Percentiles rank a stretch among this genome's conserved stretches.
These are phyloP conservation scores for Venustaconcha ellipsiformis DNA, from an alignment of 1,140 invertebrate genomes.

Conservation along the genomic window DNA sequence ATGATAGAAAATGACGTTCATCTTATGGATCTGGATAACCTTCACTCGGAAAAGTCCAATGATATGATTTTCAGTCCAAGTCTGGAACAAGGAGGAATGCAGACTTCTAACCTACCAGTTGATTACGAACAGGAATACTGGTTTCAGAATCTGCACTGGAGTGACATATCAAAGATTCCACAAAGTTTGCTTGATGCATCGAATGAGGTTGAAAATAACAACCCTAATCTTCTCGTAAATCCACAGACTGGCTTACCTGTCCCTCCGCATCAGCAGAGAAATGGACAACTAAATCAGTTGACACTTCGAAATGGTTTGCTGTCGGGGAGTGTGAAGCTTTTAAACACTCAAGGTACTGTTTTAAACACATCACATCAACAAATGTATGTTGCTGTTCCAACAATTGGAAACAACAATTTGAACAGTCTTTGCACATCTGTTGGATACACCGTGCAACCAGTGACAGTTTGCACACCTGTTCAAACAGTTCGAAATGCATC, in stretches of 20 bases:
- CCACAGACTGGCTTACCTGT: slow-evolving; percentile 66
- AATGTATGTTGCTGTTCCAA: slow-evolving; percentile 31
- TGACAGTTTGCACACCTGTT: slow-evolving; percentile 38
- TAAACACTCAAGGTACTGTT: slow-evolving; percentile 44
- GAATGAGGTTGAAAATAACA: slow-evolving; percentile 54
- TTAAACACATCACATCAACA: slow-evolving; percentile 46
- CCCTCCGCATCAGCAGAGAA: slow-evolving; percentile 23
- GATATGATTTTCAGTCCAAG: slow-evolving; percentile 5
- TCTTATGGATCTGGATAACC: slow-evolving; percentile 25
- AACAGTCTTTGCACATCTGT: slow-evolving; percentile 1
- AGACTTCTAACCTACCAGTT: too few relatives aligned
- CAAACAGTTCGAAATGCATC: slow-evolving; percentile 20
- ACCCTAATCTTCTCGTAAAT: slow-evolving; percentile 66
- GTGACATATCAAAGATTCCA: slow-evolving; percentile 38
- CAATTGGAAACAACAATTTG: too few relatives aligned
- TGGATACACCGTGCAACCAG: slow-evolving; percentile 38
- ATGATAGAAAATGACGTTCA: slow-evolving; percentile 32
- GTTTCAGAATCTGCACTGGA: slow-evolving; percentile 43
- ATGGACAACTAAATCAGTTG: slow-evolving; percentile 22
- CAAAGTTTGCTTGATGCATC: slow-evolving; percentile 43
- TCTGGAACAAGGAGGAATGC: too few relatives aligned
- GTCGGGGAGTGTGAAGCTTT: slow-evolving; percentile 48
- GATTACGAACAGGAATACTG: slow-evolving; percentile 26
- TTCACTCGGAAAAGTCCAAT: slow-evolving; percentile 28
- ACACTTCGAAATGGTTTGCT: slow-evolving; percentile 22